Base-by-base conservation (phyloP, 2,888 invertebrate genomes). In the Ochlodes sylvanus region DNA sequence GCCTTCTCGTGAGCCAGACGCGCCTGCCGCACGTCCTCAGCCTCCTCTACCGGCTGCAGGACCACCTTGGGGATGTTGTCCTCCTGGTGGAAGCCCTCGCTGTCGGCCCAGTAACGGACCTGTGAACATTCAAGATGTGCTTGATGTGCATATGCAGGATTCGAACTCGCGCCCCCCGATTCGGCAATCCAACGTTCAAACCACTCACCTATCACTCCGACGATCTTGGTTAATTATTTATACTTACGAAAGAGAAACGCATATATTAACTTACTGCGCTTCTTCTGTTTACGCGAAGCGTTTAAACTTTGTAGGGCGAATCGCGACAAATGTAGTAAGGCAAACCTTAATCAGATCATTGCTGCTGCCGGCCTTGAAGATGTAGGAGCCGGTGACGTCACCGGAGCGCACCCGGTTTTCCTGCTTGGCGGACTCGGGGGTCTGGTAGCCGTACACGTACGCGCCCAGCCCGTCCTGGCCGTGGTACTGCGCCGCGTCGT, bases 21-120 rank as follows among this genome's bases (percentile, higher is more conserved):
- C 41, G 96, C 97, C 15, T 94, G 95, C 69, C 94, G 93, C 4
- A 97, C 96, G 71, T 95, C 96, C 0, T 95, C 95, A 0, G 95
- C 95, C 80, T 96, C 96, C 72, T 95, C 94, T 12, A 94, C 94
- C 0, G 95, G 95, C 79, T 94, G 88, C 63, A 95, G 94, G 61
- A 93, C 92, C 61, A 94, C 93, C 76, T 95, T 94, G 14, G 96
- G 95, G 2, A 96, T 88, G 81, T 97, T 96, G 79, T 96, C 96
- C 69, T 95, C 95, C 72, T 96, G 96, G 87, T 97, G 96, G 93
- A 97, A 97, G n/a, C 97, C 97, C 72, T 94, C 92, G 72, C 95
- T 94, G 80, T 96, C 96, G 69, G 96, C 96, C 94, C 96, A 96
- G 84, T 97, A 97, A 71, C 95, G 94, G 2, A 95, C 95, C 95